These are phyloP conservation scores for Lasioglossum baleicum DNA, from an alignment of 1,140 invertebrate genomes.

Conservation along the genomic window DNA sequence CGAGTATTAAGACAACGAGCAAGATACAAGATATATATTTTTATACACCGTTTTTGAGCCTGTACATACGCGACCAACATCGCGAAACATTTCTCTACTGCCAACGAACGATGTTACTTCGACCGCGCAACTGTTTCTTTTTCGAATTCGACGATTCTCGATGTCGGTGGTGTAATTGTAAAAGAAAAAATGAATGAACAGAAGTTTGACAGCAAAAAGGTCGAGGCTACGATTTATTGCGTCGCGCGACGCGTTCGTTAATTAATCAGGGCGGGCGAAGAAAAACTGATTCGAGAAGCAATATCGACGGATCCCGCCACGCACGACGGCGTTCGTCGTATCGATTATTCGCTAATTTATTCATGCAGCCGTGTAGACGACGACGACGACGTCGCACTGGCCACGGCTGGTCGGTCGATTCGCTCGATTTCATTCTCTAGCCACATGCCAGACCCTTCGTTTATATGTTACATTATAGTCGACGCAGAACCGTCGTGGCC, in stretches of 20 bases:
- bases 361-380: slow-evolving; percentile 56
- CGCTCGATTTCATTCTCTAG: slow-evolving; percentile 51
- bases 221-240: neutral
- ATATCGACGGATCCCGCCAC: slow-evolving; percentile 17
- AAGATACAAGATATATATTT: slow-evolving; percentile 35
- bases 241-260: neutral
- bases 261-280: neutral
- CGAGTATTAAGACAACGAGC: slow-evolving; percentile 10
- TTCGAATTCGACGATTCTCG: neutral
- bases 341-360: slow-evolving; percentile 72
- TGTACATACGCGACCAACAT: neutral
- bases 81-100: neutral
- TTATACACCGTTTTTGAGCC: slow-evolving; percentile 31
- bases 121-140: neutral
- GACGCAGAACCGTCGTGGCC: slow-evolving; percentile 22
- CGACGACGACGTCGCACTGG: slow-evolving; percentile 58
- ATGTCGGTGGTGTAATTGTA: neutral
- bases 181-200: neutral
- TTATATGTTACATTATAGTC: slow-evolving; percentile 55
- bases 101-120: neutral
- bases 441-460: slow-evolving; percentile 47
- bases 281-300: neutral
- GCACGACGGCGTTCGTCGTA: slow-evolving; percentile 39
- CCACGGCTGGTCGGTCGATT: slow-evolving; percentile 61
- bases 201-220: neutral